phyloP scores from a whole-genome alignment of 2,888 invertebrate genomes.

The Capitulum mitella region DNA sequence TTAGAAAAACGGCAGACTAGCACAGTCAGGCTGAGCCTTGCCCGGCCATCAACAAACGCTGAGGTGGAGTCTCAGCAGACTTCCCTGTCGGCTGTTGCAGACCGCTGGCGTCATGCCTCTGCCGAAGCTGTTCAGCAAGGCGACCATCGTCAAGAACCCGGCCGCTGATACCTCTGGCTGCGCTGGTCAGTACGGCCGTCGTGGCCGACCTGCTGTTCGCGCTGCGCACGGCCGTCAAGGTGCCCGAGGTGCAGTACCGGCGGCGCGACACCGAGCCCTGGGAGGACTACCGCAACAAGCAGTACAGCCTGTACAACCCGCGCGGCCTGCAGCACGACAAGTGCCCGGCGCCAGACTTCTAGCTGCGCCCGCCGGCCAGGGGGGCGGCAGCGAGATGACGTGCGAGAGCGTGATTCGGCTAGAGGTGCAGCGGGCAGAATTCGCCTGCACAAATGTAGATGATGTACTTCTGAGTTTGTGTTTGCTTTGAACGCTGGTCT shows the following conservation, averaged over 20 bases:
- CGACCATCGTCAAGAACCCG: not conserved
- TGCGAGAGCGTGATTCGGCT: too few species aligned
- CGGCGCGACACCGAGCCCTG: not conserved
- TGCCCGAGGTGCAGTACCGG: not conserved
- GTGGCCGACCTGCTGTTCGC: not conserved
- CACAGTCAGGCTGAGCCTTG: too few species aligned
- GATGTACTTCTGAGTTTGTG: too few species aligned
- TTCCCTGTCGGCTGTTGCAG: too few species aligned
- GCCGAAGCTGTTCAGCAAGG: not conserved
- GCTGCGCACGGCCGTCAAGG: not conserved
- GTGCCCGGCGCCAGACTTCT: slow-evolving; percentile 16
- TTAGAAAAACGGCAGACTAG: too few species aligned
- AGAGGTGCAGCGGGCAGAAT: too few species aligned
- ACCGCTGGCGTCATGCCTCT: too few species aligned
- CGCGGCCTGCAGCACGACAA: not conserved
- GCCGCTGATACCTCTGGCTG: not conserved
- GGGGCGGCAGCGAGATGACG: too few species aligned
- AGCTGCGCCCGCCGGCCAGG: not conserved
- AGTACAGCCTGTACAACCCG: slow-evolving; percentile 16
- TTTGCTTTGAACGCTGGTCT: too few species aligned
- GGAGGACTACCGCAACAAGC: slow-evolving; percentile 21
- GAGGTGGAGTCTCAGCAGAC: too few species aligned
- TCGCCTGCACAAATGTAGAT: too few species aligned
- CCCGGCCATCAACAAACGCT: too few species aligned
- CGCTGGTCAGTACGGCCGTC: not conserved